Conservation (phyloP, 2,888 invertebrate genomes). For the Halictus ligatus region DNA sequence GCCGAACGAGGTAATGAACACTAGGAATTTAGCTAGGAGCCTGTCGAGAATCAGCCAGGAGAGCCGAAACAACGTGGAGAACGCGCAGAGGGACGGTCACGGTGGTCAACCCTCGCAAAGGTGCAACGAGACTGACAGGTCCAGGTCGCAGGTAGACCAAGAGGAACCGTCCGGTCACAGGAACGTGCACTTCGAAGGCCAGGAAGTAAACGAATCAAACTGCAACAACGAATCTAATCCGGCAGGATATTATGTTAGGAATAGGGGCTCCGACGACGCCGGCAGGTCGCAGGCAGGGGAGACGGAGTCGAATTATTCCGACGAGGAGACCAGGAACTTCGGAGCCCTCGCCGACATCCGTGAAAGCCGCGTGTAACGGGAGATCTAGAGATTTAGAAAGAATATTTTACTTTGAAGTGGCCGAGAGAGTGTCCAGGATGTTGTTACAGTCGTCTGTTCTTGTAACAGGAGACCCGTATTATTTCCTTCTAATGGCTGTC, state of each 20-base stretch:
- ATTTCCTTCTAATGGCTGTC: not conserved
- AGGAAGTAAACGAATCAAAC: slow-evolving; percentile 42
- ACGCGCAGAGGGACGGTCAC: slow-evolving; percentile 45
- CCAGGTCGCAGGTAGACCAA: slow-evolving; percentile 40
- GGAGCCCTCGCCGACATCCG: slow-evolving; percentile 80
- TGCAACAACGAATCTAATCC: slow-evolving; percentile 47
- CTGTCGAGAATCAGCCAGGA: slow-evolving; percentile 63
- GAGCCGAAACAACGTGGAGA: slow-evolving; percentile 52
- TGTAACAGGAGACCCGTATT: not conserved
- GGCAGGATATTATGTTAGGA: slow-evolving; percentile 55
- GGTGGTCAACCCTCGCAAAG: slow-evolving; percentile 38
- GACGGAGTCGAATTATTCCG: slow-evolving; percentile 55
- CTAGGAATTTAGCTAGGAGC: slow-evolving; percentile 72
- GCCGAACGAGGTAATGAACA: slow-evolving; percentile 73
- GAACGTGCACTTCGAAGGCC: slow-evolving; percentile 48
- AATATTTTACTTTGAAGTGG: not conserved
- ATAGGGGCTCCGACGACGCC: slow-evolving; percentile 40
- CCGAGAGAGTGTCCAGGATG: slow-evolving; percentile 17
- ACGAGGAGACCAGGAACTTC: slow-evolving; percentile 75
- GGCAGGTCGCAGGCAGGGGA: slow-evolving; percentile 41
- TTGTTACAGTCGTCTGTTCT: not conserved
- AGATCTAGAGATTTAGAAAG: not conserved
- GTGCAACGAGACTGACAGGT: slow-evolving; percentile 46
- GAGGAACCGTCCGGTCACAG: slow-evolving; percentile 49
- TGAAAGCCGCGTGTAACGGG: slow-evolving; percentile 79